Conservation (phyloP, 2,888 invertebrate species). For the Ferdinandea cuprea region DNA sequence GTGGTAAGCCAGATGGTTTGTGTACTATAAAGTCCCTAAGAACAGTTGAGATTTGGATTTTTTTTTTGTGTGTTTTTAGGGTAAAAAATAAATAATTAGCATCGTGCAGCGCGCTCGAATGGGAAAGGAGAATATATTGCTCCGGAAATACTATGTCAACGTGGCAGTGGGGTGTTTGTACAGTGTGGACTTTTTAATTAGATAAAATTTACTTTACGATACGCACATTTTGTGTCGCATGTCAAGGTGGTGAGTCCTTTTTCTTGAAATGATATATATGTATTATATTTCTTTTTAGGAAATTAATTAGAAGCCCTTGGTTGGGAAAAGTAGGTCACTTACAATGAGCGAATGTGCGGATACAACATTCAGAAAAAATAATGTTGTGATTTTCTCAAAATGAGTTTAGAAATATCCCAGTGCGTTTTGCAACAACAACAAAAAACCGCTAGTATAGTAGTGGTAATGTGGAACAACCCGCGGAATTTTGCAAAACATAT, state of each 20-base stretch:
- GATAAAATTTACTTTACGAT: conserved; percentile 5
- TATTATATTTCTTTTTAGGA: no score
- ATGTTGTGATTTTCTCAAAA: no score
- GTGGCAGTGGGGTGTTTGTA: neutral
- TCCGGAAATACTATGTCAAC: conserved; percentile 4
- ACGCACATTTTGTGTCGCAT: neutral
- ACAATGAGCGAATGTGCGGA: no score
- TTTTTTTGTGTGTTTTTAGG: conserved; percentile 8
- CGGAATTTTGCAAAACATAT: no score
- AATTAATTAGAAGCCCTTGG: no score
- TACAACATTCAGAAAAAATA: no score
- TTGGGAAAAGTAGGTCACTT: no score
- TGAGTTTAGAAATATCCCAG: no score
- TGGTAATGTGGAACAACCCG: no score
- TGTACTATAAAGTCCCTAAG: neutral
- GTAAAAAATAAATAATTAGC: conserved; percentile 36
- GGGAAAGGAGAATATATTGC: neutral
- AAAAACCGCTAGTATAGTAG: no score
- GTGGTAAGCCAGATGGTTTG: conserved; percentile 47
- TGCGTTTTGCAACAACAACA: no score
- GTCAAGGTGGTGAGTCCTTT: neutral
- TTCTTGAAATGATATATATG: no score
- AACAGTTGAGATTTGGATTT: conserved; percentile 9
- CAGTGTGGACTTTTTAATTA: conserved; percentile 12
- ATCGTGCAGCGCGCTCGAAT: neutral